A percentile compares a stretch with the other conserved stretches of the same genome.
Evolutionary conservation across 1,140 invertebrate species (phyloP).

Genomic region (Apis cerana): DNA sequence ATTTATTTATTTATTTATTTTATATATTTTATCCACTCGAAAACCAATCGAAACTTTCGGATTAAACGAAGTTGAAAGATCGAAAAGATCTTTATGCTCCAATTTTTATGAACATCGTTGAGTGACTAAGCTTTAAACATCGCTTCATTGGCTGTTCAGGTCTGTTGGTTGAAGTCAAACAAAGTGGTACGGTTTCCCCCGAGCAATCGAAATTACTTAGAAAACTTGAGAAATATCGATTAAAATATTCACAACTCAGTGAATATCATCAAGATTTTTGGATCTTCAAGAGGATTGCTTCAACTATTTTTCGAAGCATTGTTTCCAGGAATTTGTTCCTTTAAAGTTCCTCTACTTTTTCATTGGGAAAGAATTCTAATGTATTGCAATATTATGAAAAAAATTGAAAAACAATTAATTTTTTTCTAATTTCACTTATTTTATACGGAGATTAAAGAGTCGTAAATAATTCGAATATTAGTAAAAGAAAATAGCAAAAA

Average conservation of each 20-base stretch:
- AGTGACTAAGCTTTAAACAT: not conserved
- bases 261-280: no score
- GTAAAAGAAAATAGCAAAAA: no score
- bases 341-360: no score
- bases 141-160: slow-evolving; percentile 27
- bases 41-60: not conserved
- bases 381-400: no score
- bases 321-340: no score
- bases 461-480: no score
- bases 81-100: slow-evolving; percentile 19
- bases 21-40: not conserved
- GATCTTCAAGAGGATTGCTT: no score
- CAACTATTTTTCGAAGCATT: no score
- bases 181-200: slow-evolving; percentile 21
- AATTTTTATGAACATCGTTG: not conserved
- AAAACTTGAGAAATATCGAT: not conserved
- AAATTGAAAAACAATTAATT: no score
- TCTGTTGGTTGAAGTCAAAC: not conserved
- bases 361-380: no score
- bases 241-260: not conserved
- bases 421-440: no score
- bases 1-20: not conserved
- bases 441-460: no score
- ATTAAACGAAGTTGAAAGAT: slow-evolving; percentile 13
- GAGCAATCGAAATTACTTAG: not conserved